Evolutionary conservation across 2,888 invertebrate species (phyloP).

Genomic region (Nephrotoma appendiculata): DNA sequence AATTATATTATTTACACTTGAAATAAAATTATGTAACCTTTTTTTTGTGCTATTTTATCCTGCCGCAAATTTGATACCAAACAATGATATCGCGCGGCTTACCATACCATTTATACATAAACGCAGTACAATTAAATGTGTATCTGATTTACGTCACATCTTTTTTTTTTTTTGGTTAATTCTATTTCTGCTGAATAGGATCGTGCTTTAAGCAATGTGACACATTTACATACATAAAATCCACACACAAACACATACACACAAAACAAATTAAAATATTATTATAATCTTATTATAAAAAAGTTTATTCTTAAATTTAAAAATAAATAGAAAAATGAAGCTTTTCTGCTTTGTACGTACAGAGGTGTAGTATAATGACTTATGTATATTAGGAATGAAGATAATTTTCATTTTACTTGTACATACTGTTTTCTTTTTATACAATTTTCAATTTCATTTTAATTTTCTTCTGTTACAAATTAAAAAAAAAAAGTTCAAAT

Average conservation of each 20-base stretch:
- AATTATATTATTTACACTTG: neutral
- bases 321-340: neutral
- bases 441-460: neutral
- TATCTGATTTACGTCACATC: neutral
- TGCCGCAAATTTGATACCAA: neutral
- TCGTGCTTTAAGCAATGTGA: neutral
- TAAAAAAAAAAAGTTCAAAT: neutral
- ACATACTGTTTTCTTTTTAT: neutral
- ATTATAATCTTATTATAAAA: neutral
- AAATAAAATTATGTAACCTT: neutral
- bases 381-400: neutral
- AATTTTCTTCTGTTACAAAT: neutral
- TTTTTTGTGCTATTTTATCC: neutral
- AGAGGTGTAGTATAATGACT: neutral
- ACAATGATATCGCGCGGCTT: neutral
- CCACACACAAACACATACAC: neutral
- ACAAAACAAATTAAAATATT: neutral
- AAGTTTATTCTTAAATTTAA: neutral
- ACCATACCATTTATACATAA: too few species aligned
- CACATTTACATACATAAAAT: neutral
- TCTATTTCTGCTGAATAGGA: neutral
- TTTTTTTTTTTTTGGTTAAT: neutral
- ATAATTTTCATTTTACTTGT: neutral
- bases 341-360: neutral
- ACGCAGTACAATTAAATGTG: neutral